Conservation (phyloP, 64 coral and sea anemone species). For the Montipora sp. region DNA sequence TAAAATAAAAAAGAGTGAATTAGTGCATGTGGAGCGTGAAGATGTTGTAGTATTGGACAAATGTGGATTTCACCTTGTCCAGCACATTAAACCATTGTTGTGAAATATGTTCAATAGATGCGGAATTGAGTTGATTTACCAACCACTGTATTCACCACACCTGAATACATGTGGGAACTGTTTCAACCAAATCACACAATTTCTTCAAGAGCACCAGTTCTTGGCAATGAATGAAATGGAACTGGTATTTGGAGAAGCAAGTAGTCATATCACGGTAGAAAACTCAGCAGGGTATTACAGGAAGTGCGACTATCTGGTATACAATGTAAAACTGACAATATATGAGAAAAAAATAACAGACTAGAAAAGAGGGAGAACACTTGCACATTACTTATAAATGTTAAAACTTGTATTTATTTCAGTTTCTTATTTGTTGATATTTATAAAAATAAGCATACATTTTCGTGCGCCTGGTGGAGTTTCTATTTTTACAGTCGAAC, state of each 20-base stretch:
- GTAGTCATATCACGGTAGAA: conserved; percentile 27
- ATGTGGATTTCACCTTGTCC: conserved; percentile 56
- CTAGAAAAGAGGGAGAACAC: background rate
- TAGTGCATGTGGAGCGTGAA: background rate
- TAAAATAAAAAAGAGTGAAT: background rate
- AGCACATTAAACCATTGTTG: conserved; percentile 43
- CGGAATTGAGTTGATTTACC: conserved; percentile 45
- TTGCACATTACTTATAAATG: background rate
- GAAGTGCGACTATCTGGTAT: conserved; percentile 55
- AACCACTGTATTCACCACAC: conserved; percentile 66
- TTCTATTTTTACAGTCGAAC: background rate
- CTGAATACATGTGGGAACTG: conserved; percentile 65
- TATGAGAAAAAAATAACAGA: background rate
- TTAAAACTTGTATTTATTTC: background rate
- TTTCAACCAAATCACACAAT: conserved; percentile 45
- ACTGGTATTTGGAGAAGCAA: conserved; percentile 54
- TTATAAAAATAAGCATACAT: background rate
- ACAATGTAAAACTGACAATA: background rate
- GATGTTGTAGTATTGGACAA: conserved; percentile 54
- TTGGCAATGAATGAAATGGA: conserved; percentile 41
- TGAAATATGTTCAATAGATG: conserved; percentile 56
- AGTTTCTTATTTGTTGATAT: background rate
- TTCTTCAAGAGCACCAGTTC: conserved; percentile 43
- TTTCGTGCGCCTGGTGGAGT: background rate
- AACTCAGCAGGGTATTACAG: conserved; percentile 32